Percentiles rank a stretch among this genome's conserved stretches.
phyloP scores from a whole-genome alignment of 2,797 vertebrate species.

The Macrochelys suwanniensis region DNA sequence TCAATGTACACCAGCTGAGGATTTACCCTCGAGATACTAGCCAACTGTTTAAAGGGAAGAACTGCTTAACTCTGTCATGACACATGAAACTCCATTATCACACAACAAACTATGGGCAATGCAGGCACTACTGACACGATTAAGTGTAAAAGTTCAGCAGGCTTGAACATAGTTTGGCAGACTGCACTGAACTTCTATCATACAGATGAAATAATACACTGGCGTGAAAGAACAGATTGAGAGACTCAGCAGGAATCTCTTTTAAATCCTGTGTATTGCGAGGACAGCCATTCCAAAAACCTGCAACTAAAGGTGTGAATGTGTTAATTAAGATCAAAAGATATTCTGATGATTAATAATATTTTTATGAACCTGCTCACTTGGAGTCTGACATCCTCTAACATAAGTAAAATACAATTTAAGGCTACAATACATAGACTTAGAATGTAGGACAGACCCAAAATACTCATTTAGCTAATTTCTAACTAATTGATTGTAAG shows the following conservation, averaged over 20 bases:
- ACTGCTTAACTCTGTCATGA: not conserved
- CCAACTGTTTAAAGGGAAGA: not conserved
- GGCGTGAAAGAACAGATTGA: slow-evolving; percentile 32
- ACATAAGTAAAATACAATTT: not conserved
- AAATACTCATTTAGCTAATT: not conserved
- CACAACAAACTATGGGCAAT: not conserved
- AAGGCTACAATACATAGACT: not conserved
- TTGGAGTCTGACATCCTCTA: not conserved
- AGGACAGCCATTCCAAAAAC: not conserved
- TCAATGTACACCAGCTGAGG: not conserved
- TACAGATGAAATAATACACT: not conserved
- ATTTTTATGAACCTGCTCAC: not conserved
- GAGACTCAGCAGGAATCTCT: not conserved
- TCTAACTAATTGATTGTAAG: not conserved
- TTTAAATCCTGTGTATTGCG: not conserved
- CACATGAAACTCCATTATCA: not conserved
- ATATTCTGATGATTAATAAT: not conserved
- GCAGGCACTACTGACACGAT: not conserved
- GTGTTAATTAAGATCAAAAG: slow-evolving; percentile 5
- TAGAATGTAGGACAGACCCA: not conserved
- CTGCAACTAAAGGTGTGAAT: not conserved
- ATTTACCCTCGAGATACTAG: not conserved
- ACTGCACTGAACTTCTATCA: slow-evolving; percentile 19
- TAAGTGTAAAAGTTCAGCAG: not conserved
- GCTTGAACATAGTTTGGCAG: not conserved